These are phyloP conservation scores for Saccopteryx bilineata DNA, from an alignment of 2,113 vertebrate genomes.

Conservation along the genomic window DNA sequence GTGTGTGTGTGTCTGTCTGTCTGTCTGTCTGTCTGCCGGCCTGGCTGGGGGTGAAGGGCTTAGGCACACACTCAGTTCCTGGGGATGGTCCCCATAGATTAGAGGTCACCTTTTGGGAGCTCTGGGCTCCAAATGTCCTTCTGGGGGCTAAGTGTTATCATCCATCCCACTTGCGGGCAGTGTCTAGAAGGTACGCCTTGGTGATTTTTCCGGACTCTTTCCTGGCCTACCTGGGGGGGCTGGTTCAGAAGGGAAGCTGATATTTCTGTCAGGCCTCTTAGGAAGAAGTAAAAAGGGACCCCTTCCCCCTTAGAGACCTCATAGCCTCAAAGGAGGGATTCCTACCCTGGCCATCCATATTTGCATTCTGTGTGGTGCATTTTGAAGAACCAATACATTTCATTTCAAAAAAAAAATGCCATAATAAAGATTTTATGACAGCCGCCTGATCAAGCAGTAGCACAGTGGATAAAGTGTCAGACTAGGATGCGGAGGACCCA, in stretches of 20 bases:
- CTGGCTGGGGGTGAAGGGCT: not conserved
- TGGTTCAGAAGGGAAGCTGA: slow-evolving; percentile 56
- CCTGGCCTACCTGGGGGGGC: slow-evolving; percentile 76
- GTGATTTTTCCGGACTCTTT: not conserved
- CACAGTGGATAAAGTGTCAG: too few relatives aligned
- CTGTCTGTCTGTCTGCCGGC: not conserved
- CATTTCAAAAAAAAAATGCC: not conserved
- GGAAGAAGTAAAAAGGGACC: slow-evolving; percentile 39
- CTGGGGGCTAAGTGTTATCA: too few relatives aligned
- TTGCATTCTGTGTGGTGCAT: not conserved
- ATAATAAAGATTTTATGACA: slow-evolving; percentile 39
- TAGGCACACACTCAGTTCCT: not conserved
- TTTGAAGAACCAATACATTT: slow-evolving; percentile 45
- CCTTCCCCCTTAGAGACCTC: slow-evolving; percentile 2
- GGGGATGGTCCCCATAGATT: too few relatives aligned
- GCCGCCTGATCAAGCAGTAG: too few relatives aligned
- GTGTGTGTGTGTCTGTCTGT: accelerated
- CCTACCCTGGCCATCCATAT: not conserved
- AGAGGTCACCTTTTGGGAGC: not conserved
- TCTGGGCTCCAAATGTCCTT: not conserved
- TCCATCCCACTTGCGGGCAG: accelerated
- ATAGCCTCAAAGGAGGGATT: not conserved
- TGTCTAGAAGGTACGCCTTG: not conserved
- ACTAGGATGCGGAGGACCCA: too few relatives aligned
- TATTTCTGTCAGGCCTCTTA: not conserved